phyloP scores from a whole-genome alignment of 23 tunicate genomes.

The Trididemnum clinides region DNA sequence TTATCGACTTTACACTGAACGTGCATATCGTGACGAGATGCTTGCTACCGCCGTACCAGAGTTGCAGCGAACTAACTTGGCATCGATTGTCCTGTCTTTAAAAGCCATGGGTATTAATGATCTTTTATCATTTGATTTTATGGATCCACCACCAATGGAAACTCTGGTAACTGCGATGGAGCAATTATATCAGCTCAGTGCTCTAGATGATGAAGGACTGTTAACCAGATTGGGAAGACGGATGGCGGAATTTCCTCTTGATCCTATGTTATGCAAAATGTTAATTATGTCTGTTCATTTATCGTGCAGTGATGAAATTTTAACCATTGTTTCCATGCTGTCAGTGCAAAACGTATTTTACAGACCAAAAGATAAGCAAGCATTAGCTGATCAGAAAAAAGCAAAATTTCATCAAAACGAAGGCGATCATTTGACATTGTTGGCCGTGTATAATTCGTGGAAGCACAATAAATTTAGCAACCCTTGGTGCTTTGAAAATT shows the following conservation, averaged over 20 bases:
- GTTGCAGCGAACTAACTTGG: constrained; percentile 93
- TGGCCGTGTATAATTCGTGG: constrained; percentile 97
- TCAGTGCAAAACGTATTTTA: constrained; percentile 93
- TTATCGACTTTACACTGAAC: constrained; percentile 92
- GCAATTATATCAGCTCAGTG: constrained; percentile 91
- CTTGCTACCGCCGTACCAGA: constrained; percentile 94
- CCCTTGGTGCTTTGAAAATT: constrained; percentile 98
- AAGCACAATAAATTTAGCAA: constrained; percentile 96
- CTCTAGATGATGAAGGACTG: constrained; percentile 97
- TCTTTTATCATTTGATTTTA: constrained; percentile 95
- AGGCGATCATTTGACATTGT: constrained; percentile 93
- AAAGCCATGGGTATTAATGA: constrained; percentile 98
- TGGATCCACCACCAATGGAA: constrained; percentile 99
- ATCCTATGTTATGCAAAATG: constrained; percentile 99
- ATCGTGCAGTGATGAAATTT: constrained; percentile 89
- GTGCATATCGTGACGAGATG: constrained; percentile 99
- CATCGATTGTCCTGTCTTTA: constrained; percentile 85
- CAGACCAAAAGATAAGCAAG: constrained; percentile 98
- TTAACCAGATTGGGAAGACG: constrained; percentile 91
- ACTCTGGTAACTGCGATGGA: constrained; percentile 97
- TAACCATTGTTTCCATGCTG: constrained; percentile 97
- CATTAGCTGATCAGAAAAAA: constrained; percentile 92
- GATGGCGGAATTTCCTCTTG: constrained; percentile 99
- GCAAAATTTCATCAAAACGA: constrained; percentile 94
- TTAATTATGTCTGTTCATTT: constrained; percentile 97